These are phyloP conservation scores for Aptenodytes forsteri DNA, from an alignment of 2,113 vertebrate genomes.

Conservation along the genomic window DNA sequence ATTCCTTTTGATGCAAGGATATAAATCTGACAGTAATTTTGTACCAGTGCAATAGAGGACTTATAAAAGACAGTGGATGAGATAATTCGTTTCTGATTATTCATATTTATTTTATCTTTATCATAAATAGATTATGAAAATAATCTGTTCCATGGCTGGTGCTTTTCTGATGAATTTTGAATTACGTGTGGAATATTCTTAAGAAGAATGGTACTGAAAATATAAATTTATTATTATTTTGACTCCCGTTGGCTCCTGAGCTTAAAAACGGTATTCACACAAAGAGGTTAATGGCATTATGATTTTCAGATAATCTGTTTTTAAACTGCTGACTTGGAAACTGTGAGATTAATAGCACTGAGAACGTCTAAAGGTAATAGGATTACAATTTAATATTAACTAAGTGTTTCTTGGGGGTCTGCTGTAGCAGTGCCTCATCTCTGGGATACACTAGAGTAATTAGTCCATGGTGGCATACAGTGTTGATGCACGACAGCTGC, in stretches of 20 bases:
- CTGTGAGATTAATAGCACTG: conserved; percentile 32
- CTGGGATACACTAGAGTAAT: neutral
- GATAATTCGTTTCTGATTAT: neutral
- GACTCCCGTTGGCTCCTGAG: neutral
- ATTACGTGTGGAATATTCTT: neutral
- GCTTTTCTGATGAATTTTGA: neutral
- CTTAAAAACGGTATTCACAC: neutral
- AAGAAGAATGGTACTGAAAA: neutral
- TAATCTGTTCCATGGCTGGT: neutral
- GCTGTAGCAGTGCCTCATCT: neutral
- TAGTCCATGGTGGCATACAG: conserved; percentile 54
- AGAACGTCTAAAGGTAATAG: conserved; percentile 16
- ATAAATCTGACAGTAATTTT: neutral
- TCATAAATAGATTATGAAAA: neutral
- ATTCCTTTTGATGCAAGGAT: neutral
- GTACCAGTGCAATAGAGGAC: neutral
- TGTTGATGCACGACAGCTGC: conserved; percentile 31
- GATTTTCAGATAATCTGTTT: conserved; percentile 25
- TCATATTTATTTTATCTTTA: neutral
- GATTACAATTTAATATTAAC: conserved; percentile 46
- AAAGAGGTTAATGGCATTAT: neutral
- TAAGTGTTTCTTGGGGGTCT: conserved; percentile 12
- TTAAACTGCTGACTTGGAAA: conserved; percentile 20
- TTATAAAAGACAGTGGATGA: neutral
- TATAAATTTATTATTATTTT: neutral